Evolutionary conservation across 2,797 vertebrate species (phyloP).

Genomic region (Mormyrus hasselquistii): DNA sequence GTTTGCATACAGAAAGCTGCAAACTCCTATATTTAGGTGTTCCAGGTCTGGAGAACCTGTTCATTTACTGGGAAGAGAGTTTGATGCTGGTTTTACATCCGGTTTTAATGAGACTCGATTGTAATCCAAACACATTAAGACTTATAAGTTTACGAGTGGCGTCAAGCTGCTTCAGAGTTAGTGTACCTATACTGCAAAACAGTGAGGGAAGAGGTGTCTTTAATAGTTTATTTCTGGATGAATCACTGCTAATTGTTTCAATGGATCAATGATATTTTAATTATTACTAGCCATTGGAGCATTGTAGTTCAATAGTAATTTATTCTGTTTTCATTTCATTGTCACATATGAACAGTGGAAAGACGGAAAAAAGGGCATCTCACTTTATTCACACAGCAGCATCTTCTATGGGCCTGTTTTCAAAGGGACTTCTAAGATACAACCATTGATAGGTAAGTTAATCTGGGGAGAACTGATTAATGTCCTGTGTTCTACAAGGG

Average conservation of each 20-base stretch:
- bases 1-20: background rate
- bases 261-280: slow-evolving; percentile 11
- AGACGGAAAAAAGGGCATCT: background rate
- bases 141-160: background rate
- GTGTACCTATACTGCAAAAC: background rate
- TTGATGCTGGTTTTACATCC: background rate
- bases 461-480: background rate
- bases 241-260: slow-evolving; percentile 6
- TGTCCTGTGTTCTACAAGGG: background rate
- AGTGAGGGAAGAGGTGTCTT: background rate
- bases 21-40: background rate
- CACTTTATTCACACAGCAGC: background rate
- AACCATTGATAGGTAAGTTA: background rate
- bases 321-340: slow-evolving; percentile 5
- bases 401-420: background rate
- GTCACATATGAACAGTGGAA: background rate
- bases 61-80: background rate
- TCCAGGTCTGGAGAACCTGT: background rate
- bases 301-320: slow-evolving; percentile 1
- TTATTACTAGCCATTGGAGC: slow-evolving; percentile 1
- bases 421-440: slow-evolving; percentile 7
- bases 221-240: slow-evolving; percentile 6
- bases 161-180: background rate
- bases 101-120: background rate
- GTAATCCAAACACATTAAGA: background rate